phyloP scores from a whole-genome alignment of 2,113 vertebrate genomes.

The Rhipidura dahli region DNA sequence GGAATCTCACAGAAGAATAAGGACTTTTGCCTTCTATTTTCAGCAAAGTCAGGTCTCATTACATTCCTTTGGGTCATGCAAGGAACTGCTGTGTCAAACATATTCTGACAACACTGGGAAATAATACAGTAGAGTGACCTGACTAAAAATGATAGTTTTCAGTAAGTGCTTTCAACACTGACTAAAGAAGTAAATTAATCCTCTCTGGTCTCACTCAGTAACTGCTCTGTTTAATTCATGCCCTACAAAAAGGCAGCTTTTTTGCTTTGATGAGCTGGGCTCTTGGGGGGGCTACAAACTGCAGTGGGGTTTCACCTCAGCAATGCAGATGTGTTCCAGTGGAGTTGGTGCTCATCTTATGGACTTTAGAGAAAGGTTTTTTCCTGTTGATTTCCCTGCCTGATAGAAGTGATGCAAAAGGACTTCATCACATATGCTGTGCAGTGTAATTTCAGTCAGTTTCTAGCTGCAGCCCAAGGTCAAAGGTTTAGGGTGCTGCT shows the following conservation, averaged over 20 bases:
- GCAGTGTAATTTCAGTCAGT: background rate
- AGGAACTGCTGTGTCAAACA: conserved; percentile 23
- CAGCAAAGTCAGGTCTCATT: conserved; percentile 10
- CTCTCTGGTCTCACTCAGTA: conserved; percentile 37
- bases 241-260: background rate
- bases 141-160: conserved; percentile 44
- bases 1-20: background rate
- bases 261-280: background rate
- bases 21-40: background rate
- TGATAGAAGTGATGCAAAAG: background rate
- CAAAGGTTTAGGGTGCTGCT: background rate
- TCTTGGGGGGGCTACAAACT: background rate
- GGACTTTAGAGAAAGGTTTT: fast-evolving
- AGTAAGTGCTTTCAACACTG: conserved; percentile 45
- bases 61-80: background rate
- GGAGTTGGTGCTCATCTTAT: background rate
- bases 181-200: conserved; percentile 59
- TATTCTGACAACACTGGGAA: conserved; percentile 31
- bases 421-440: background rate
- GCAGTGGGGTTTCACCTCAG: background rate
- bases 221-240: background rate
- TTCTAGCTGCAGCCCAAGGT: background rate
- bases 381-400: background rate
- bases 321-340: background rate
- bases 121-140: conserved; percentile 47